These are phyloP conservation scores for Atta colombica DNA, from an alignment of 1,140 invertebrate genomes.

Conservation along the genomic window DNA sequence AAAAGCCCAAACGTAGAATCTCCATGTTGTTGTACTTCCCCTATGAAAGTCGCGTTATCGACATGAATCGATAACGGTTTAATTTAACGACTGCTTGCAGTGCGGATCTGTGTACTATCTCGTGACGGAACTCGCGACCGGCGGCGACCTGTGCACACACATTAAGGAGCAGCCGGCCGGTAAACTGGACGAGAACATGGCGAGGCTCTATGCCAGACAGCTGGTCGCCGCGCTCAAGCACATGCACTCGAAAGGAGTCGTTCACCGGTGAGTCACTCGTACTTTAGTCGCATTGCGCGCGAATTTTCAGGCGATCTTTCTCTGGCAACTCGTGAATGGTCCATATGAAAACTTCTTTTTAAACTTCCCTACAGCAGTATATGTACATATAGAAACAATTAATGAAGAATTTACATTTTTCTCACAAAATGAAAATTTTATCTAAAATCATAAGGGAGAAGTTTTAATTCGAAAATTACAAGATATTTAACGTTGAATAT, in stretches of 20 bases:
- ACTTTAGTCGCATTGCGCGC: conserved; percentile 23
- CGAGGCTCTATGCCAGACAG: conserved; percentile 88
- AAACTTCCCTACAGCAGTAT: not conserved
- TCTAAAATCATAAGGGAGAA: not conserved
- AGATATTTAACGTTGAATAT: not conserved
- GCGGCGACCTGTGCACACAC: conserved; percentile 89
- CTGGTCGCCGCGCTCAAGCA: conserved; percentile 90
- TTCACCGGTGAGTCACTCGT: conserved; percentile 88
- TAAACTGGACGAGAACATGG: conserved; percentile 88
- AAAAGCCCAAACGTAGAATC: not conserved
- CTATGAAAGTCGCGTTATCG: not conserved
- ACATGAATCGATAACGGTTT: conserved; percentile 54
- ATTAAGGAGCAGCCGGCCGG: conserved; percentile 88
- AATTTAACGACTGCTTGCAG: conserved; percentile 80
- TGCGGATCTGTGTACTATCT: conserved; percentile 89
- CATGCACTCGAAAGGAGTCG: conserved; percentile 90
- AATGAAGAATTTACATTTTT: not conserved
- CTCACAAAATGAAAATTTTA: not conserved
- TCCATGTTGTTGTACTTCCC: not conserved
- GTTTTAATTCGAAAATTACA: not conserved
- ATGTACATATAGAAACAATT: not conserved
- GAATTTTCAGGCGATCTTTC: conserved; percentile 8
- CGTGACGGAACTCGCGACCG: conserved; percentile 90
- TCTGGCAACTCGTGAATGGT: not conserved
- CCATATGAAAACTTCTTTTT: not conserved